Conservation (phyloP, 2,888 invertebrate species). For the Hemistola chrysoprasaria region DNA sequence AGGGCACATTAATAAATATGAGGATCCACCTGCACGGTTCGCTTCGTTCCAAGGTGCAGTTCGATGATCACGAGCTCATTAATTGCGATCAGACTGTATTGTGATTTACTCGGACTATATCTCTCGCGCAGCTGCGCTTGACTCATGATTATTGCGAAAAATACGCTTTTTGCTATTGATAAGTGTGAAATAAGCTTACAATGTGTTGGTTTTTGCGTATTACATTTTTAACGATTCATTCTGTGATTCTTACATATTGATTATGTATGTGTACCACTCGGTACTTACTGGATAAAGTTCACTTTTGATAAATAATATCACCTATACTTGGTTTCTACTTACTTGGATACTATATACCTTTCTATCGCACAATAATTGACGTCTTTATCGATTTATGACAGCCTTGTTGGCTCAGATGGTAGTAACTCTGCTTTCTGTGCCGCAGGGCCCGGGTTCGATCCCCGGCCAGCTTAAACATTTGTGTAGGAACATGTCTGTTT, state of each 20-base stretch:
- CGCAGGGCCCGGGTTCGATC: no score
- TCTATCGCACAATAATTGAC: no score
- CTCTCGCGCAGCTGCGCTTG: conserved; percentile 70
- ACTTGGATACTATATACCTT: no score
- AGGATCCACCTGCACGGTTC: conserved; percentile 25
- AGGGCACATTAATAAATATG: conserved; percentile 34
- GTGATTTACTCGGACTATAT: conserved; percentile 68
- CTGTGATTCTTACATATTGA: conserved; percentile 6
- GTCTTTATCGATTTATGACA: no score
- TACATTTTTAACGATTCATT: conserved; percentile 5
- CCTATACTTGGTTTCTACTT: no score
- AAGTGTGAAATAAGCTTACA: conserved; percentile 24
- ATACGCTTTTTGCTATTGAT: conserved; percentile 19
- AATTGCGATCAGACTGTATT: conserved; percentile 57
- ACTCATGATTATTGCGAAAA: conserved; percentile 55
- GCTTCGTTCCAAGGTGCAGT: conserved; percentile 25
- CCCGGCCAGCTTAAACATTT: no score
- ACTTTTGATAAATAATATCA: no score
- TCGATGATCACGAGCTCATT: conserved; percentile 51
- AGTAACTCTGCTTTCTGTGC: no score
- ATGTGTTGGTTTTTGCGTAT: conserved; percentile 11
- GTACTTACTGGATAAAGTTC: no score
- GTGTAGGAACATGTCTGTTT: no score
- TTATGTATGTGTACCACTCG: no score
- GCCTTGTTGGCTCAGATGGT: no score